Evolutionary conservation across 1,140 invertebrate species (phyloP).

Genomic region (Camponotus floridanus): DNA sequence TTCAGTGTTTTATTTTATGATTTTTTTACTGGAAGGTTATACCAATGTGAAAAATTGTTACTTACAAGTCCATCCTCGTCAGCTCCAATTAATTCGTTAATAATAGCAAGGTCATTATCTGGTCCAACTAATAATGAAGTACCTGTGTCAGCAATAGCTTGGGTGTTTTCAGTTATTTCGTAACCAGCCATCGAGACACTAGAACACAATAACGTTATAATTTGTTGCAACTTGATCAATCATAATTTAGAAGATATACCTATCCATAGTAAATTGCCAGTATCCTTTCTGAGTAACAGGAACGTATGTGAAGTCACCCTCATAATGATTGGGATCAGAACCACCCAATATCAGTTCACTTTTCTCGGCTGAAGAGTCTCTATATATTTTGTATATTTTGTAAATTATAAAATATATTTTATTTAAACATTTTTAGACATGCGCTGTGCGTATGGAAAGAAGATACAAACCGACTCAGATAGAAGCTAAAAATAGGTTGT

Average conservation of each 20-base stretch:
- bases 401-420: background rate
- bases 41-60: background rate
- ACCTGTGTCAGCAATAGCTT: constrained; percentile 99
- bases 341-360: constrained; percentile 98
- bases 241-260: constrained; percentile 79
- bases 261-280: constrained; percentile 99
- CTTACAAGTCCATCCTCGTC: constrained; percentile 88
- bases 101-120: constrained; percentile 90
- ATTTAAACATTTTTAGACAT: no score
- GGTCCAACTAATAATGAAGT: constrained; percentile 98
- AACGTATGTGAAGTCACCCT: constrained; percentile 96
- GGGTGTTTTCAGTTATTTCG: constrained; percentile 48
- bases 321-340: constrained; percentile 96
- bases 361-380: no score
- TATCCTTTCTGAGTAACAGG: constrained; percentile 95
- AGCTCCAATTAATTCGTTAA: constrained; percentile 96
- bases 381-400: constrained; percentile 28
- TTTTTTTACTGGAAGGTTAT: no score
- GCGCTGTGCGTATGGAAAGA: no score
- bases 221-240: background rate
- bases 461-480: no score
- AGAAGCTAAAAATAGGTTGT: constrained; percentile 69
- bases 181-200: no score
- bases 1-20: background rate
- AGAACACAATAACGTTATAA: background rate